Evolutionary conservation across 2,888 invertebrate species (phyloP), one percentile per base, ranked within the genome.

Genomic region (Camptogramma bilineatum): DNA sequence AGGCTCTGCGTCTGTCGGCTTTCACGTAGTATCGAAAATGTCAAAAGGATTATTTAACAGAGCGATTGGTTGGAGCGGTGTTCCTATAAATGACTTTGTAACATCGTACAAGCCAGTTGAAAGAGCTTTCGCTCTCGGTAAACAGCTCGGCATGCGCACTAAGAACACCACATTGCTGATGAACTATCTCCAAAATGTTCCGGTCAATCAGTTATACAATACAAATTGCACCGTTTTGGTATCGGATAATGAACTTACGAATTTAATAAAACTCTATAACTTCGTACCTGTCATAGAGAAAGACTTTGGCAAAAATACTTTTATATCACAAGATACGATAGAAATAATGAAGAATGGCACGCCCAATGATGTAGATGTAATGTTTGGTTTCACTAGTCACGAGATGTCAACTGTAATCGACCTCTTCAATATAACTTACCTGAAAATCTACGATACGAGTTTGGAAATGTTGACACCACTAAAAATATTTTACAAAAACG

Each of bases 11-110:
- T 57, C 62, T 8, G 62, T 64, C 0, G 31, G 28, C 0, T 55
- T 63, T 16, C 87, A 87, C 59, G 62, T 86, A 7, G 57, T 86
- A 8, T 89, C 89, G 1, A 85, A 86, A 0, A 83, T 87, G 83
- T 81, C 80, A 19, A 83, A 80, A 73, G 86, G 85, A 0, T 64
- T 88, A 1, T 88, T 87, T 28, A 78, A 74, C 44, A 80, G 84
- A 68, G 82, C 91, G 7, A 96, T 96, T 47, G 92, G 95, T 0
- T 95, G 96, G 75, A 96, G 96, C 73, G 96, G 96, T 0, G 94
- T 94, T 0, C 89, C 94, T 2, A 85, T 94, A 31, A 91, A 92
- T 73, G 88, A 92, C 0, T 95, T 52, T 17, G 24, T 16, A 16
- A 47, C 28, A 94, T 94, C 56, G 0, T 67, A 55, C 7, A 62